These are phyloP conservation scores for Drosophila prosaltans DNA, from an alignment of 1,140 invertebrate genomes.

Conservation along the genomic window DNA sequence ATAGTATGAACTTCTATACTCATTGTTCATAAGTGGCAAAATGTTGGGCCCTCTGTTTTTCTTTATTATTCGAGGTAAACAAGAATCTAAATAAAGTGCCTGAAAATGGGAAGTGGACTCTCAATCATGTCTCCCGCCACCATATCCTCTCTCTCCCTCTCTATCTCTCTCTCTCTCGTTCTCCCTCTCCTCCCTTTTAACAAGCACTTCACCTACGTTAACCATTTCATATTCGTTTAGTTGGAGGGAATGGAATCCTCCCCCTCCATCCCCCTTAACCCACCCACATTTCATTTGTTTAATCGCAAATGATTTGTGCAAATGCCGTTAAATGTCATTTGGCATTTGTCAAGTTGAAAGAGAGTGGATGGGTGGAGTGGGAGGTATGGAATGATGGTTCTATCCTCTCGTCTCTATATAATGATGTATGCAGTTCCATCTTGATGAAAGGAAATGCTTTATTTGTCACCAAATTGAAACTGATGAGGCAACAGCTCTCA, in stretches of 20 bases:
- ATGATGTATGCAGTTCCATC: constrained; percentile 5
- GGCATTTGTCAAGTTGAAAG: constrained; percentile 63
- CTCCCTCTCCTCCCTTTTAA: neutral
- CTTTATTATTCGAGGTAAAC: constrained; percentile 19
- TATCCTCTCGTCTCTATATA: neutral
- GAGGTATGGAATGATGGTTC: too few species aligned
- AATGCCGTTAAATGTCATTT: constrained; percentile 73
- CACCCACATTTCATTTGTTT: constrained; percentile 56
- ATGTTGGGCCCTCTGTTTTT: neutral
- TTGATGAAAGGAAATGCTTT: constrained; percentile 54
- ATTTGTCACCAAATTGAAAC: constrained; percentile 62
- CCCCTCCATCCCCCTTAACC: neutral
- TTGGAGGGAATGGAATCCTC: neutral
- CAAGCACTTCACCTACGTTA: neutral
- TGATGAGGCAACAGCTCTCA: constrained; percentile 47
- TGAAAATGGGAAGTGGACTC: constrained; percentile 38
- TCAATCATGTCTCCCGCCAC: constrained; percentile 17
- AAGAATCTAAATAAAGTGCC: constrained; percentile 17
- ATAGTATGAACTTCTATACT: neutral
- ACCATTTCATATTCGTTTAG: constrained; percentile 15
- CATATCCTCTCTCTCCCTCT: neutral
- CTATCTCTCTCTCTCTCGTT: too few species aligned
- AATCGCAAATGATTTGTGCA: constrained; percentile 80
- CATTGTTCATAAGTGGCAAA: neutral
- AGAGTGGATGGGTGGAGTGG: neutral